phyloP scores from a whole-genome alignment of 2,888 invertebrate species.

The Drosophila longiperda region DNA sequence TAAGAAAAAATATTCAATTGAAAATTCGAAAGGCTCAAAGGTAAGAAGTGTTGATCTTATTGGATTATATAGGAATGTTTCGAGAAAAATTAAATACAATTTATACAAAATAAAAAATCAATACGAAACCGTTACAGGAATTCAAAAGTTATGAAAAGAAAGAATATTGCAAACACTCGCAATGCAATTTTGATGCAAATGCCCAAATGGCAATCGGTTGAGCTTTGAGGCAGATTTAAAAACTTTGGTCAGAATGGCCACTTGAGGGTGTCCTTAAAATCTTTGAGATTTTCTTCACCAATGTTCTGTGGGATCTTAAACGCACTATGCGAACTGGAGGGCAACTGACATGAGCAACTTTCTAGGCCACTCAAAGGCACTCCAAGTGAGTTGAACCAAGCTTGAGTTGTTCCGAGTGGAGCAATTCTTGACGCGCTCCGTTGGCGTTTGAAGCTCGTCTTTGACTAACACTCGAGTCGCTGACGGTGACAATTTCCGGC shows the following conservation, averaged over 20 bases:
- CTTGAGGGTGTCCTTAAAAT: conserved; percentile 2
- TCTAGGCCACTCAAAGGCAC: conserved; percentile 1
- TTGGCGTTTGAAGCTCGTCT: conserved; percentile 7
- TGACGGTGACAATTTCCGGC: conserved; percentile 4
- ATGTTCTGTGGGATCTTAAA: background rate
- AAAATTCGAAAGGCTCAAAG: background rate
- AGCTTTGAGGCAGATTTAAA: background rate
- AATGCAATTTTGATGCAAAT: background rate
- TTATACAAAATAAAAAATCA: background rate
- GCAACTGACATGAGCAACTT: conserved; percentile 6
- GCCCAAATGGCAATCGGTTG: background rate
- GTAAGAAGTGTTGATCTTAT: background rate
- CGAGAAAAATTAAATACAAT: background rate
- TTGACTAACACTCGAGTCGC: conserved; percentile 13
- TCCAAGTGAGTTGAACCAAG: conserved; percentile 7
- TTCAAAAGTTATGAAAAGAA: background rate
- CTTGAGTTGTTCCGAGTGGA: conserved; percentile 7
- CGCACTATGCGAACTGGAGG: background rate
- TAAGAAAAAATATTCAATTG: background rate
- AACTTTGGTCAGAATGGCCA: conserved; percentile 2
- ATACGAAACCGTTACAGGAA: background rate
- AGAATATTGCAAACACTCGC: background rate
- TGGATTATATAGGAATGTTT: background rate
- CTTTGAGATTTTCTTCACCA: background rate
- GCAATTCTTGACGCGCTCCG: conserved; percentile 7